Percentiles rank a stretch among this genome's conserved stretches.
Evolutionary conservation across 2,888 invertebrate genomes (phyloP).

Genomic region (Tipula vernalis): DNA sequence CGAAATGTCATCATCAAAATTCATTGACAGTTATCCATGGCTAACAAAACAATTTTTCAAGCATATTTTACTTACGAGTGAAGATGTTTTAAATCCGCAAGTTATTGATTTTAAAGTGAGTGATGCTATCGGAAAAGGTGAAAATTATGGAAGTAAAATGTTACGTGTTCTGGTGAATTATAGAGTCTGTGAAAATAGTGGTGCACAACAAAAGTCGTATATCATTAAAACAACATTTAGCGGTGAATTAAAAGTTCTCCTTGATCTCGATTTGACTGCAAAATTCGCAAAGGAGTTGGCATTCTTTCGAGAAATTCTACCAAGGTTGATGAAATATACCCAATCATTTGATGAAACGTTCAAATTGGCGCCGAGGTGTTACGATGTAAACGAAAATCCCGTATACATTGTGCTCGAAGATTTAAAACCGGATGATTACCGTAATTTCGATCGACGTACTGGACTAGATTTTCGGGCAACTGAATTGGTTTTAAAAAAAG

Average conservation of each 20-base stretch:
- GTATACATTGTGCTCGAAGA: background rate
- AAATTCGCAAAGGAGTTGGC: background rate
- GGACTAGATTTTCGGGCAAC: background rate
- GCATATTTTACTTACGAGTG: background rate
- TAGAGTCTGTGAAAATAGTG: background rate
- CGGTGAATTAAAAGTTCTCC: background rate
- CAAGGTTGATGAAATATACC: background rate
- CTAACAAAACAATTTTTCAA: background rate
- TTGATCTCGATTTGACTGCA: background rate
- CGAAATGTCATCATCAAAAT: background rate
- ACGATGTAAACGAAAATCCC: background rate
- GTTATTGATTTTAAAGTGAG: background rate
- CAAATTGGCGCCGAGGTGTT: background rate
- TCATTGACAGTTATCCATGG: background rate
- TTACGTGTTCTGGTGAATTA: background rate
- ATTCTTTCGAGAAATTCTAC: background rate
- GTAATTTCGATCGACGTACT: background rate
- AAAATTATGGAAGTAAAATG: background rate
- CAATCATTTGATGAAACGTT: background rate
- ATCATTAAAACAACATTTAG: background rate
- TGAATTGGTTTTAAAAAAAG: background rate
- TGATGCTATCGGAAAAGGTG: background rate
- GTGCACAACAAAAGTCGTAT: background rate
- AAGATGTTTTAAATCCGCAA: background rate
- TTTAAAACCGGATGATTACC: background rate